These are phyloP conservation scores for Latrodectus geometricus DNA, from an alignment of 1,140 invertebrate species.

Conservation along the genomic window DNA sequence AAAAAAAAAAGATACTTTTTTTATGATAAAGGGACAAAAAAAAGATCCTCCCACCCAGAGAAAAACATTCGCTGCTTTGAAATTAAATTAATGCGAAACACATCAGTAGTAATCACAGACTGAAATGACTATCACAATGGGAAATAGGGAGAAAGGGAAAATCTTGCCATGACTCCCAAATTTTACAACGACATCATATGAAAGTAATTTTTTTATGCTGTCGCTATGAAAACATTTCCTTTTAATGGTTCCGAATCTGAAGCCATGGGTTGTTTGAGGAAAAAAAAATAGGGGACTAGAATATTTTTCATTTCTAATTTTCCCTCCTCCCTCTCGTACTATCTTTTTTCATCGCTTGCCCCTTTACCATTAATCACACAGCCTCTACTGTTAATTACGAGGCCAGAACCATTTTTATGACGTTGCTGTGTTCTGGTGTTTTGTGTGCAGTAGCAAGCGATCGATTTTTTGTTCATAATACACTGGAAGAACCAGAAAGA, in stretches of 20 bases:
- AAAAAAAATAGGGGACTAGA: background rate
- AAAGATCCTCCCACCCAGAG: slow-evolving; percentile 7
- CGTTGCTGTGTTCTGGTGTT: slow-evolving; percentile 8
- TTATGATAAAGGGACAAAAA: background rate
- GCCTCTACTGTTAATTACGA: slow-evolving; percentile 53
- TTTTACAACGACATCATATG: slow-evolving; percentile 21
- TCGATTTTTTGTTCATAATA: slow-evolving; percentile 16
- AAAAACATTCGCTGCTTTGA: slow-evolving; percentile 46
- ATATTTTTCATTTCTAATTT: slow-evolving; percentile 49
- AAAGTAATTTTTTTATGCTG: slow-evolving; percentile 13
- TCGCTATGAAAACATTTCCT: slow-evolving; percentile 54
- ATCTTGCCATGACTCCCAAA: background rate
- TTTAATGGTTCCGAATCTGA: slow-evolving; percentile 55
- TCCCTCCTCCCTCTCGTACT: background rate
- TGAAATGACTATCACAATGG: slow-evolving; percentile 32
- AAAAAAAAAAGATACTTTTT: slow-evolving; percentile 4
- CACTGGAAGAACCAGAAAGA: background rate
- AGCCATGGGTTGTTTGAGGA: background rate
- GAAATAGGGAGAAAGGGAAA: background rate
- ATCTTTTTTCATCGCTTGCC: slow-evolving; percentile 11
- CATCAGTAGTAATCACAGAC: slow-evolving; percentile 44
- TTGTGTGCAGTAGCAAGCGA: background rate
- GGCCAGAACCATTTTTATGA: slow-evolving; percentile 46
- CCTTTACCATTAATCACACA: slow-evolving; percentile 49
- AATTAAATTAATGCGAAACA: slow-evolving; percentile 60